These are phyloP conservation scores for Babyrousa celebensis DNA, from an alignment of 2,797 vertebrate species.

Conservation along the genomic window DNA sequence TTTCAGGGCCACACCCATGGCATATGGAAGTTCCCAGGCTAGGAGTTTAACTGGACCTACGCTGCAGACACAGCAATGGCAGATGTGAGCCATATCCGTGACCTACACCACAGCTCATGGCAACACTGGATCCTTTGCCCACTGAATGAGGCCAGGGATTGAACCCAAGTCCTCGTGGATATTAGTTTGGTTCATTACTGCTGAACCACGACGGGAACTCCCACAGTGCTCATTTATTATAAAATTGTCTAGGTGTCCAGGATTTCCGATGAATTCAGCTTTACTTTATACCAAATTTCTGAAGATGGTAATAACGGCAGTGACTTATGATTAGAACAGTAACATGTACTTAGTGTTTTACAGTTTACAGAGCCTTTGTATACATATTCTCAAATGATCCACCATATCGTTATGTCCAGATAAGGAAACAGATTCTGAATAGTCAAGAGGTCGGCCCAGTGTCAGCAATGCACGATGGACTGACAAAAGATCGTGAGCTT, in stretches of 20 bases:
- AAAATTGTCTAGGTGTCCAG: neutral
- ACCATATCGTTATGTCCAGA: neutral
- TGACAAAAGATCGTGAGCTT: neutral
- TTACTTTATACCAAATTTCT: neutral
- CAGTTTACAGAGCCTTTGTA: conserved; percentile 25
- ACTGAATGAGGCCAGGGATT: too few species aligned
- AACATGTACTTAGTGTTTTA: conserved; percentile 17
- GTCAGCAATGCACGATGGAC: neutral
- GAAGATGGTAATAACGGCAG: neutral
- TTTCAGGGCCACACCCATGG: too few species aligned
- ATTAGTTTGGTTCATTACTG: too few species aligned
- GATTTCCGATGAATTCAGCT: conserved; percentile 24
- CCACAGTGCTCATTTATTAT: neutral
- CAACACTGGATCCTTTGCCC: too few species aligned
- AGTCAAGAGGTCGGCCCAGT: neutral
- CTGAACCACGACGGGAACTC: too few species aligned
- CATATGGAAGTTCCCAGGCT: too few species aligned
- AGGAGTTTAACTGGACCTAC: too few species aligned
- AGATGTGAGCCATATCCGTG: too few species aligned
- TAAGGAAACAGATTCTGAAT: conserved; percentile 20
- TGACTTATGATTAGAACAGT: neutral
- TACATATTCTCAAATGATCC: neutral
- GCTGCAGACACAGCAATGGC: too few species aligned
- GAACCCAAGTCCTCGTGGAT: too few species aligned
- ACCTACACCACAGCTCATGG: too few species aligned